Evolutionary conservation across 2,797 vertebrate genomes (phyloP).

Genomic region (Hylomyscus alleni): DNA sequence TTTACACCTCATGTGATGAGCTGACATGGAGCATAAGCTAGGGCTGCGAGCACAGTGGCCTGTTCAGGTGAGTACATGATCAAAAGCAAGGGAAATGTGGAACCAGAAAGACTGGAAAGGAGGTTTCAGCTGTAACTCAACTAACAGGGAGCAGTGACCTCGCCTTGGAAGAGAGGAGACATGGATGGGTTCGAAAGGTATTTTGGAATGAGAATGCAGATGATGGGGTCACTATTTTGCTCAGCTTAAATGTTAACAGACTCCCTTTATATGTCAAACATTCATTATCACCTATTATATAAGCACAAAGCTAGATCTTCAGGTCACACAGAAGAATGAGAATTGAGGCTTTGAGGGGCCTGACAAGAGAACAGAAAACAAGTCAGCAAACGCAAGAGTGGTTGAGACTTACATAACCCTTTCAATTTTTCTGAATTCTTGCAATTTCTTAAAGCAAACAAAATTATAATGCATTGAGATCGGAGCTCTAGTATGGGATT

Average conservation of each 20-base stretch:
- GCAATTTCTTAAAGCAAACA: slow-evolving; percentile 40
- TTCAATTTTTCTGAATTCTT: neutral
- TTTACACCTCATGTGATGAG: neutral
- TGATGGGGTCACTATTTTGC: neutral
- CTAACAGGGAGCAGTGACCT: neutral
- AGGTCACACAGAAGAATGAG: neutral
- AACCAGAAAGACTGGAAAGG: neutral
- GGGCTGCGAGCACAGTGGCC: rapidly evolving
- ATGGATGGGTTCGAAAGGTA: no score
- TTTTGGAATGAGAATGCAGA: neutral
- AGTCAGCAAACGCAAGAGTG: neutral
- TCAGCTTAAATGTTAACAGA: neutral
- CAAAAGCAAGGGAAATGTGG: neutral
- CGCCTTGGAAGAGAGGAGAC: neutral
- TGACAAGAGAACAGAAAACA: neutral
- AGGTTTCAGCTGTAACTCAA: neutral
- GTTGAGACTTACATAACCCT: neutral
- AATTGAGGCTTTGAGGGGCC: neutral
- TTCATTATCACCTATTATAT: neutral
- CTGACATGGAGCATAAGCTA: neutral
- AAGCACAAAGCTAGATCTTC: neutral
- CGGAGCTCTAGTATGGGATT: neutral
- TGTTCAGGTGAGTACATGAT: neutral
- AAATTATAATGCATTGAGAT: neutral
- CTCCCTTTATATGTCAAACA: neutral